phyloP scores from a whole-genome alignment of 2,113 vertebrate species.

The Gymnobelideus leadbeateri region DNA sequence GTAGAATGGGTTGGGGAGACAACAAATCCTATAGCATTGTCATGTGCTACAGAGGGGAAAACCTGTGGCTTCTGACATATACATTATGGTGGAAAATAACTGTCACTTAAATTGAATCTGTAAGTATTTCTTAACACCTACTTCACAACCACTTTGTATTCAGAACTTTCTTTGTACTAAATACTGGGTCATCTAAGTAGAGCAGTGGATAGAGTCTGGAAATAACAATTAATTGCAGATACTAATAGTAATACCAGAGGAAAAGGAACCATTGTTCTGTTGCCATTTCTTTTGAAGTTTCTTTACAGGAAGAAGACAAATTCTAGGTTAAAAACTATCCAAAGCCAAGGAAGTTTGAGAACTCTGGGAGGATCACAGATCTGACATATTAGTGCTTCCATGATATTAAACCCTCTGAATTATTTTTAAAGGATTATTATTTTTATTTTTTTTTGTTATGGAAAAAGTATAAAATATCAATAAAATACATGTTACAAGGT shows the following conservation, averaged over 20 bases:
- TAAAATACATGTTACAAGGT: constrained; percentile 74
- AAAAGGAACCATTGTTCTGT: not conserved
- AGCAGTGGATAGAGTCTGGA: not conserved
- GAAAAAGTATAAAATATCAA: constrained; percentile 68
- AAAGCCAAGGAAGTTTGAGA: not conserved
- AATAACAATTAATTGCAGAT: not conserved
- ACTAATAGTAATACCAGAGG: not conserved
- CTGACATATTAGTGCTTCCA: not conserved
- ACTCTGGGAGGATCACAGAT: not conserved
- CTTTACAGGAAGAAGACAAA: not conserved
- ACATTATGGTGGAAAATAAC: not conserved
- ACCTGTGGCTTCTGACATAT: not conserved
- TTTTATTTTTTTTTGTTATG: no score
- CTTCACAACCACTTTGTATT: not conserved
- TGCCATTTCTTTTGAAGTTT: not conserved
- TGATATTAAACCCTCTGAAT: not conserved
- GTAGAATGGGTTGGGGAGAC: not conserved
- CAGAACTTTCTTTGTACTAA: not conserved
- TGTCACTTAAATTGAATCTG: not conserved
- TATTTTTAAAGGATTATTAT: not conserved
- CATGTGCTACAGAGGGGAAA: not conserved
- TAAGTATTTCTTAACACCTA: not conserved
- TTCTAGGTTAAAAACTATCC: not conserved
- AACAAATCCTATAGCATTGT: not conserved
- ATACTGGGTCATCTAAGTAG: not conserved